phyloP scores from a whole-genome alignment of 2,113 vertebrate species.

The Pelmatolapia mariae region DNA sequence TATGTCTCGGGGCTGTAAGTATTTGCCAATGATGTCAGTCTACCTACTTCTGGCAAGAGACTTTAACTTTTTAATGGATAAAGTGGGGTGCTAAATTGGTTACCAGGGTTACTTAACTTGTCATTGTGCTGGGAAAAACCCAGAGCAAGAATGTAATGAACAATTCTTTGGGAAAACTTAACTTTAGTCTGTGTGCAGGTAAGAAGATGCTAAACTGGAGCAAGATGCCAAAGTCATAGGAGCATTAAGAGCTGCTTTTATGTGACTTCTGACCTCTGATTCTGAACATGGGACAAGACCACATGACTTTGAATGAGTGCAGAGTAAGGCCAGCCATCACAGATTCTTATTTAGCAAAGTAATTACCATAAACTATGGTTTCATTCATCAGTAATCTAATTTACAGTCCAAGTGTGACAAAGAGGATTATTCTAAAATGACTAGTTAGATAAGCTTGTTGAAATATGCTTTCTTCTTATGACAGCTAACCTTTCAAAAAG shows the following conservation, averaged over 20 bases:
- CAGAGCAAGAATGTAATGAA: neutral
- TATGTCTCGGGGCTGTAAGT: conserved; percentile 15
- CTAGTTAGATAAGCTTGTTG: neutral
- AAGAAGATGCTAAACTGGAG: neutral
- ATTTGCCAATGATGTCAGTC: neutral
- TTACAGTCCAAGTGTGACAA: neutral
- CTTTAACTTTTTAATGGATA: neutral
- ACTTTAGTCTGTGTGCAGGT: neutral
- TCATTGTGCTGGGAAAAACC: neutral
- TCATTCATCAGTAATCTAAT: neutral
- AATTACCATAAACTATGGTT: neutral
- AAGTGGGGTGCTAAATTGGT: neutral
- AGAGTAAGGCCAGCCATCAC: neutral
- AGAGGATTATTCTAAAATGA: neutral
- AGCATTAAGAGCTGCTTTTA: neutral
- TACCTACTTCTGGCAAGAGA: neutral
- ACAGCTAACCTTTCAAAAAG: neutral
- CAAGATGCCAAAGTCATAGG: neutral
- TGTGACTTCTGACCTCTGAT: conserved; percentile 28
- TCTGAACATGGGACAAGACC: neutral
- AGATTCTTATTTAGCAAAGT: neutral
- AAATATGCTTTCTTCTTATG: neutral
- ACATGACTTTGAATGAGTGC: neutral
- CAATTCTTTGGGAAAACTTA: neutral
- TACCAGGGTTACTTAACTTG: neutral